Conservation (phyloP, 1,140 invertebrate genomes). For the Scaptomyza graminum region DNA sequence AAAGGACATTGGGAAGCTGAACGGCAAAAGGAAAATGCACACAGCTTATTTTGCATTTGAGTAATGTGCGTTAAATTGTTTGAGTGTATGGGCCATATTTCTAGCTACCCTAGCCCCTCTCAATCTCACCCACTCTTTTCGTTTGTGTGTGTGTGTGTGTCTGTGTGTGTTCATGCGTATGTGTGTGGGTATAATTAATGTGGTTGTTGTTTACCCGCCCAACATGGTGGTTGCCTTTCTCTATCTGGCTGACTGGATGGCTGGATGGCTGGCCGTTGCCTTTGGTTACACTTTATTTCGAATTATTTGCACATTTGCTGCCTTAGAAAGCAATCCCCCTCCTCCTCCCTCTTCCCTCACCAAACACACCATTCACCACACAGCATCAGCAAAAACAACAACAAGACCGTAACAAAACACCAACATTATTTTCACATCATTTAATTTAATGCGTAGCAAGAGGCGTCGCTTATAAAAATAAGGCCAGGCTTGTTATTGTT, state of each 20-base stretch:
- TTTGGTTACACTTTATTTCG: slow-evolving; percentile 72
- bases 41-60: slow-evolving; percentile 73
- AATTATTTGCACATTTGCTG: slow-evolving; percentile 76
- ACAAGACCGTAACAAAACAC: slow-evolving; percentile 42
- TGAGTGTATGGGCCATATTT: slow-evolving; percentile 48
- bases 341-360: background rate
- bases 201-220: slow-evolving; percentile 51
- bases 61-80: slow-evolving; percentile 71
- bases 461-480: slow-evolving; percentile 57
- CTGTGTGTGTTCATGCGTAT: background rate
- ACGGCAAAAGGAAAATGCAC: slow-evolving; percentile 15
- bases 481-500: slow-evolving; percentile 38
- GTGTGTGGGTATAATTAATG: slow-evolving; percentile 62
- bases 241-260: slow-evolving; percentile 5
- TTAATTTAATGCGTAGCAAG: slow-evolving; percentile 73
- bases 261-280: slow-evolving; percentile 44
- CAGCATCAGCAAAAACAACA: slow-evolving; percentile 10
- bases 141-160: background rate
- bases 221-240: slow-evolving; percentile 11
- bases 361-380: background rate
- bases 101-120: no score
- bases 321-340: slow-evolving; percentile 28
- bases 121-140: background rate
- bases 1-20: background rate
- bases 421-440: slow-evolving; percentile 78